Base-by-base conservation (phyloP, 1,140 invertebrate species). In the Chironomus striatipennis region DNA sequence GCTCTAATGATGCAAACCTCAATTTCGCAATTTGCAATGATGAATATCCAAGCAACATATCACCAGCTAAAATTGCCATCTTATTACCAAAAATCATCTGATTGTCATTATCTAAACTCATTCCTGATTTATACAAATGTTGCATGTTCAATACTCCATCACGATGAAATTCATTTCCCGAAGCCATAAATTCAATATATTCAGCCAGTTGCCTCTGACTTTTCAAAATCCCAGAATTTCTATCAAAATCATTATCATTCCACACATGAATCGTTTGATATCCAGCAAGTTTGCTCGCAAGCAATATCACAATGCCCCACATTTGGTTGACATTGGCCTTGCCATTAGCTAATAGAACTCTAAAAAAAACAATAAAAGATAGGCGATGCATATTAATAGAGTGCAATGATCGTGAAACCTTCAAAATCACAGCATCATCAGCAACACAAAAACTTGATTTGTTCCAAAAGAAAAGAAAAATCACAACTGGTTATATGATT, bases 101-200 rank as follows among this genome's bases (percentile, higher is more conserved):
- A 74, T 86, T 83, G 6, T 87, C 79, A 43, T 80, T 77, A 76
- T 86, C 83, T n/a, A 57, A n/a, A 12, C 7, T n/a, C 9, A 12
- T 57, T 10, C 47, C 47, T 76, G 85, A 79, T 79, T 84, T 83
- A 75, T 81, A 74, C 70, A 80, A 80, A 18, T 82, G 79, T 75
- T 85, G 83, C 76, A 94, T 87, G 80, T 95, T 94, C 4, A 94
- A 87, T 20, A 95, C 85, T 76, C 92, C 91, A 85, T 94, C 24
- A 34, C 24, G 92, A 81, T 98, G 96, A 20, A 97, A 89, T 47
- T 97, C 86, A 82, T 96, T 91, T 75, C 94, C 93, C 43, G 93
- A 96, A 77, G 95, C 88, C 76, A 98, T 97, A 94, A 98, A 97
- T 86, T 98, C 96, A 2, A 92, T 93, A 7, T 97, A 88, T 86